Base-by-base conservation (phyloP, 1,140 invertebrate species). In the Amphibalanus amphitrite region DNA sequence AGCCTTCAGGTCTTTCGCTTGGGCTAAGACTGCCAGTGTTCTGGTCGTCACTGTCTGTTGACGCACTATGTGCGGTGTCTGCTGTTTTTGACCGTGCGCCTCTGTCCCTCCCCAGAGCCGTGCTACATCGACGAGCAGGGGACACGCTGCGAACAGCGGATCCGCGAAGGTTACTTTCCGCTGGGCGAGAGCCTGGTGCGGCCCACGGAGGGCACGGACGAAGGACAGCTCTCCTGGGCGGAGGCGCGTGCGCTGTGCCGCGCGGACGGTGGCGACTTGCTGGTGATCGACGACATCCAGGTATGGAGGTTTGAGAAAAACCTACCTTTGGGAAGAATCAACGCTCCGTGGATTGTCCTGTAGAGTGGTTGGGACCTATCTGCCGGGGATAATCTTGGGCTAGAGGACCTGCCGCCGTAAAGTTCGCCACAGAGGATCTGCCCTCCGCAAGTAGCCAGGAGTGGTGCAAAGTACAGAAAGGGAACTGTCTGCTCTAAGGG, bases 161-260 rank as follows among this genome's bases (percentile, higher is more conserved):
- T 67, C 28, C 65, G 65, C 65, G 65, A 67, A 26, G 65, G 65
- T 26, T 67, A 67, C 65, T 67, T 67, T 28, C 65, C 65, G 17
- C 65, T 67, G 65, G 65, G 65, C 4, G 65, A 67, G 10, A 28
- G 28, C 17, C 65, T 67, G 65, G 65, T 67, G n/a, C 65, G 65
- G 26, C 26, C 28, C n/a, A 28, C 65, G 13, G 26, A 28, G 65
- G 26, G 28, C 26, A 10, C 3, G n/a, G 17, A 10, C 0, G 65
- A 28, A 1, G 47, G 23, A 1, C 47, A 13, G 47, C 47, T 13
- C 47, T 17, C 10, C 47, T 67, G 65, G 65, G 28, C 15, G 0
- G 28, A 0, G 23, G 65, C 65, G 23, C 65, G 65, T 1, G 65
- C n/a, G 0, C 4, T 26, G n/a, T 67, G 65, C 20, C 65, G 20